Evolutionary conservation across 2,888 invertebrate genomes (phyloP).

Genomic region (Syritta pipiens): DNA sequence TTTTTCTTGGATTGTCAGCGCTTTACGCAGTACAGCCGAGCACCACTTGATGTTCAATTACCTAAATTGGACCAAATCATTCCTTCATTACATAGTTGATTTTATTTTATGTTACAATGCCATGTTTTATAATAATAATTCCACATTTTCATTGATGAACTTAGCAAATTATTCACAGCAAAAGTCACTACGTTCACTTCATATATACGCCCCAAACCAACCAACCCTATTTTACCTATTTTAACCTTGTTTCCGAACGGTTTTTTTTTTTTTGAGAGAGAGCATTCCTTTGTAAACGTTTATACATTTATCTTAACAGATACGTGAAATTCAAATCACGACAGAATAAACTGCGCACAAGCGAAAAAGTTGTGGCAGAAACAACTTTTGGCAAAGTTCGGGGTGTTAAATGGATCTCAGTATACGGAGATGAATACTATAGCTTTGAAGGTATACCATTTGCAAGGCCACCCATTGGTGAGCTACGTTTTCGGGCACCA

Average conservation of each 20-base stretch:
- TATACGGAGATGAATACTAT: slow-evolving; percentile 75
- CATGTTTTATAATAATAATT: too few species aligned
- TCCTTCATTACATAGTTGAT: too few species aligned
- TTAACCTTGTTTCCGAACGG: background rate
- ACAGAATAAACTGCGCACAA: slow-evolving; percentile 76
- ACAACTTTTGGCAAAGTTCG: slow-evolving; percentile 77
- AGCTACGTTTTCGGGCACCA: slow-evolving; percentile 79
- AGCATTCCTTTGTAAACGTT: background rate
- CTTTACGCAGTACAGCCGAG: too few species aligned
- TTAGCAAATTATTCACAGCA: too few species aligned
- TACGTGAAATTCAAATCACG: slow-evolving; percentile 77
- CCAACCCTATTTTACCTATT: too few species aligned
- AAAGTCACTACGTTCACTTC: too few species aligned
- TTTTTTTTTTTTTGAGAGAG: background rate
- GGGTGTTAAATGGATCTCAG: slow-evolving; percentile 77
- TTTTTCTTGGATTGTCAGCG: too few species aligned
- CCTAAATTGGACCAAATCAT: too few species aligned
- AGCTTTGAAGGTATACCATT: slow-evolving; percentile 79
- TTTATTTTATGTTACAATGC: too few species aligned
- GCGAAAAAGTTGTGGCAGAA: slow-evolving; percentile 75
- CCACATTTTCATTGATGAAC: too few species aligned
- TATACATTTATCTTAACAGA: slow-evolving; percentile 69
- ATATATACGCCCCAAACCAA: too few species aligned
- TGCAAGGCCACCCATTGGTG: slow-evolving; percentile 77
- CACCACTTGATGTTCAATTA: too few species aligned